Conservation (phyloP, 92 coral and sea anemone genomes). For the Isaurus tuberculatus region DNA sequence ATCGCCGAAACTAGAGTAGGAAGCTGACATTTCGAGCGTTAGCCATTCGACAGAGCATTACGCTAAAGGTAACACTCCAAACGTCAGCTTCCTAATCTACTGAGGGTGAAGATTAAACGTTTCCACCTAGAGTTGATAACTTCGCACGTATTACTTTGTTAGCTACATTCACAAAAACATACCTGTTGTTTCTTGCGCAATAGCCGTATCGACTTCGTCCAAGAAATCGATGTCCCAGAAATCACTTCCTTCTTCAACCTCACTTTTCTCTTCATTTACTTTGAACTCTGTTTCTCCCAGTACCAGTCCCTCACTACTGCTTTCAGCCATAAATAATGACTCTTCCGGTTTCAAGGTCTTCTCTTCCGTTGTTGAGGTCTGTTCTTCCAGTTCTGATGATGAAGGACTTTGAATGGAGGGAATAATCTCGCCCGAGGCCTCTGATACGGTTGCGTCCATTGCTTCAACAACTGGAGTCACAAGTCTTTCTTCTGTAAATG, state of each 20-base stretch:
- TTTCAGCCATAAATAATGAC: constrained; percentile 20
- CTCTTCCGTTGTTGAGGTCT: no score
- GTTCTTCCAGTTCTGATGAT: background rate
- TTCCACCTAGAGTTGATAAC: no score
- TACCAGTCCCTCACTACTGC: constrained; percentile 50
- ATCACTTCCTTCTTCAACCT: constrained; percentile 51
- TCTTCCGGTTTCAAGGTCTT: constrained; percentile 34
- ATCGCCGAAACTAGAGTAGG: no score
- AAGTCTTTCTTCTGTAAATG: constrained; percentile 21
- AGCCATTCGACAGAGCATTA: no score
- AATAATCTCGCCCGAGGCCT: constrained; percentile 21
- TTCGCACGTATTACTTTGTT: no score
- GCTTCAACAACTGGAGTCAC: constrained; percentile 20
- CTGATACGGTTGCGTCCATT: background rate
- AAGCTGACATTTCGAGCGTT: no score
- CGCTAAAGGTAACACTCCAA: no score
- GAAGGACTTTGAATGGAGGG: constrained; percentile 7
- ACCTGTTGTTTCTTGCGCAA: constrained; percentile 68
- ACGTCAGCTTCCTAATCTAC: no score
- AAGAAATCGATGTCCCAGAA: constrained; percentile 76
- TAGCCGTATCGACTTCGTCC: constrained; percentile 57
- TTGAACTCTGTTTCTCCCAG: constrained; percentile 62
- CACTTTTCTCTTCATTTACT: constrained; percentile 50
- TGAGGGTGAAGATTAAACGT: no score
- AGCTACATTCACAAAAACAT: background rate